phyloP scores from a whole-genome alignment of 2,888 invertebrate species.

The Idaea straminata region DNA sequence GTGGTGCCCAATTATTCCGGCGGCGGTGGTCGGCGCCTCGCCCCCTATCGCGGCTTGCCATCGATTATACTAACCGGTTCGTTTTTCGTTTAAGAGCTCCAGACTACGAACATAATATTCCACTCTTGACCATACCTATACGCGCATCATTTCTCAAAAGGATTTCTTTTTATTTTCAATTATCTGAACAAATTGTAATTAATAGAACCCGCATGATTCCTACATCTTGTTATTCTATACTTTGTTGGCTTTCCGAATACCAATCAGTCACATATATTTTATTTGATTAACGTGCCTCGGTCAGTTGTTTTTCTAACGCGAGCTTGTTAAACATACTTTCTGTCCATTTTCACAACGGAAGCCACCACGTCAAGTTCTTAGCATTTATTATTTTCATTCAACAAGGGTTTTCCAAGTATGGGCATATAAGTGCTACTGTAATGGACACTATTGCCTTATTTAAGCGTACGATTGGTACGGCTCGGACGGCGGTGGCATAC shows the following conservation, averaged over 20 bases:
- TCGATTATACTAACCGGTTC: slow-evolving; percentile 74
- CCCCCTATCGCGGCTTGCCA: slow-evolving; percentile 75
- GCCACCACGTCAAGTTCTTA: slow-evolving; percentile 49
- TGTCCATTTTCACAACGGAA: slow-evolving; percentile 39
- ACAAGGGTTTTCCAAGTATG: slow-evolving; percentile 57
- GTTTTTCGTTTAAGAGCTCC: slow-evolving; percentile 67
- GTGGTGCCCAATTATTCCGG: slow-evolving; percentile 76
- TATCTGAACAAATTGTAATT: slow-evolving; percentile 27
- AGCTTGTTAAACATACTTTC: slow-evolving; percentile 37
- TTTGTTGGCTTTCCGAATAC: slow-evolving; percentile 12
- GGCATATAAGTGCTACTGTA: slow-evolving; percentile 41
- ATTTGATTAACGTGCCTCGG: slow-evolving; percentile 31
- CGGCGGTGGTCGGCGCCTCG: slow-evolving; percentile 72
- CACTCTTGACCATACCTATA: slow-evolving; percentile 25
- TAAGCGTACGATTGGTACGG: slow-evolving; percentile 43
- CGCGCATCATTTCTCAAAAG: neutral
- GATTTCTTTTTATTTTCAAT: neutral
- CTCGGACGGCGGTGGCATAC: slow-evolving; percentile 38
- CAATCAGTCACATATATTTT: slow-evolving; percentile 43
- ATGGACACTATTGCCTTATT: slow-evolving; percentile 40
- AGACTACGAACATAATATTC: slow-evolving; percentile 45
- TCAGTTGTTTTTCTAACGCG: slow-evolving; percentile 38
- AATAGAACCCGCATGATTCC: slow-evolving; percentile 16
- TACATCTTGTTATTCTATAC: slow-evolving; percentile 14
- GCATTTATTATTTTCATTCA: slow-evolving; percentile 63